Percentiles rank a stretch among this genome's conserved stretches.
Evolutionary conservation across 2,113 vertebrate genomes (phyloP).

Genomic region (Anolis carolinensis): DNA sequence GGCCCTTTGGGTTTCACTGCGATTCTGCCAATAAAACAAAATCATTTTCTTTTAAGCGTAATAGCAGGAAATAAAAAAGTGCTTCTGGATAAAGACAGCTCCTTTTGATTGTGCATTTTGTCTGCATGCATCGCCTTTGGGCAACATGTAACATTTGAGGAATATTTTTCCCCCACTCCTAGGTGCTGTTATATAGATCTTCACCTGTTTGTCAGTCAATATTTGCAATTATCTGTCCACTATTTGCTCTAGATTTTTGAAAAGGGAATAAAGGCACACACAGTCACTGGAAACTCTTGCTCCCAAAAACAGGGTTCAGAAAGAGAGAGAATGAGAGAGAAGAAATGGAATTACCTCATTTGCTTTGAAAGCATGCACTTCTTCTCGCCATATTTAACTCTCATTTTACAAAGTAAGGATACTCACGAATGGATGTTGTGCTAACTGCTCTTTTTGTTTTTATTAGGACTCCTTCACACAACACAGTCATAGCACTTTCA

Average conservation of each 20-base stretch:
- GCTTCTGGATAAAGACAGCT: constrained; percentile 68
- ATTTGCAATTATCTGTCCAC: constrained; percentile 62
- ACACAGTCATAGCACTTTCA: too few species aligned
- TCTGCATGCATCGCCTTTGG: constrained; percentile 54
- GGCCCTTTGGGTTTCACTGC: constrained; percentile 58
- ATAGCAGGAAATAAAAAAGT: constrained; percentile 62
- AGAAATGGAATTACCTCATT: constrained; percentile 25
- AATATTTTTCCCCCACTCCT: constrained; percentile 28
- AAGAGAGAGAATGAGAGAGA: not conserved
- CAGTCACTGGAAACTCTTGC: constrained; percentile 28
- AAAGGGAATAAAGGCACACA: constrained; percentile 20
- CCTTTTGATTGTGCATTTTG: constrained; percentile 64
- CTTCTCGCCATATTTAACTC: constrained; percentile 14
- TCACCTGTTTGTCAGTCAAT: constrained; percentile 62
- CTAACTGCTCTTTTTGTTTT: not conserved
- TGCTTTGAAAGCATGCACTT: constrained; percentile 30
- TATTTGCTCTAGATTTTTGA: not conserved
- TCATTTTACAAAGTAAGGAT: constrained; percentile 20
- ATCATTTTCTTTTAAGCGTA: constrained; percentile 47
- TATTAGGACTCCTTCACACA: not conserved
- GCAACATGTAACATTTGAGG: constrained; percentile 54
- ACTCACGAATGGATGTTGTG: not conserved
- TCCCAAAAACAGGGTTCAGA: constrained; percentile 36
- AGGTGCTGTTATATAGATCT: constrained; percentile 54
- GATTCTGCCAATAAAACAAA: constrained; percentile 63